phyloP scores from a whole-genome alignment of 2,113 vertebrate species.

The Rynchops niger region DNA sequence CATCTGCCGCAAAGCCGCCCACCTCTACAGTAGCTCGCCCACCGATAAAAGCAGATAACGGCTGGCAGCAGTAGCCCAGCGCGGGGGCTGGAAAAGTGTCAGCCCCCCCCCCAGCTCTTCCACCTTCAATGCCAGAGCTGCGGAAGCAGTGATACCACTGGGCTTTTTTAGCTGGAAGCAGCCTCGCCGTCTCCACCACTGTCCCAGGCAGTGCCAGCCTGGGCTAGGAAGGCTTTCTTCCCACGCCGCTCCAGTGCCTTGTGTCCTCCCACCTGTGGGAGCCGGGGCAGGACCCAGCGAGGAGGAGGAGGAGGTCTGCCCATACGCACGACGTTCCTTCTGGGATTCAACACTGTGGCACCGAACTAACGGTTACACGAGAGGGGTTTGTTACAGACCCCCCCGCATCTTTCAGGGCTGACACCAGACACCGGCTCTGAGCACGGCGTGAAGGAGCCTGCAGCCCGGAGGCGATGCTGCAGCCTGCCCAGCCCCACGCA shows the following conservation, averaged over 20 bases:
- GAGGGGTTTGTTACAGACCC: background rate
- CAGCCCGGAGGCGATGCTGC: background rate
- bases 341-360: background rate
- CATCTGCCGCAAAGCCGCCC: conserved; percentile 88
- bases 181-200: background rate
- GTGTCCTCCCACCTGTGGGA: background rate
- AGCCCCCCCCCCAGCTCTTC: background rate
- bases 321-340: background rate
- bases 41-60: conserved; percentile 55
- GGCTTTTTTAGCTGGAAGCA: background rate
- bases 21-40: conserved; percentile 79
- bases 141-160: background rate
- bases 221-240: conserved; percentile 19
- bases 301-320: background rate
- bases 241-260: background rate
- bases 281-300: background rate
- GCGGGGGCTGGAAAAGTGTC: background rate
- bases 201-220: background rate
- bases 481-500: background rate
- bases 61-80: background rate
- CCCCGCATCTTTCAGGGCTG: background rate
- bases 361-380: background rate
- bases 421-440: background rate
- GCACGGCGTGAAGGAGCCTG: background rate
- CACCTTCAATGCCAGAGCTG: background rate